phyloP scores from a whole-genome alignment of 2,888 invertebrate species.

The Erebia palarica region DNA sequence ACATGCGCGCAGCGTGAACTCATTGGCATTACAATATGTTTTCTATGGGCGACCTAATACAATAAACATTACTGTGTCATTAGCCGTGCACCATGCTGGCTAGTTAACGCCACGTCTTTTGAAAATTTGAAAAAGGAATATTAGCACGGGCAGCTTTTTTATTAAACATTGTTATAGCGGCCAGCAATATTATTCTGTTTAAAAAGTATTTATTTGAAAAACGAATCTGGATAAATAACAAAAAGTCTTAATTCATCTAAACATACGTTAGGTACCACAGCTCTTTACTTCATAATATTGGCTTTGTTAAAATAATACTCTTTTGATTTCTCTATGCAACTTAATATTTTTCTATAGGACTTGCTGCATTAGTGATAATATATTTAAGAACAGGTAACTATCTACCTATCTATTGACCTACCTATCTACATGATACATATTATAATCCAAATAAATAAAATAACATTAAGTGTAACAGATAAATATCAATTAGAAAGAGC shows the following conservation, averaged over 20 bases:
- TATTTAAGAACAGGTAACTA: background rate
- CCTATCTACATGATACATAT: background rate
- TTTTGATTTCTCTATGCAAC: background rate
- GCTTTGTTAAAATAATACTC: background rate
- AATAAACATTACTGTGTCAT: constrained; percentile 79
- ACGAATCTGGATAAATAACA: background rate
- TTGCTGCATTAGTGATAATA: too few species aligned
- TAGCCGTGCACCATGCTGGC: constrained; percentile 73
- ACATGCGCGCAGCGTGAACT: constrained; percentile 76
- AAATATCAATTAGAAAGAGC: constrained; percentile 21
- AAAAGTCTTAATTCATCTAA: background rate
- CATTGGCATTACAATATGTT: constrained; percentile 77
- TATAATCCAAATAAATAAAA: background rate
- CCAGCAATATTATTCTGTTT: constrained; percentile 43
- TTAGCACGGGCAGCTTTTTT: constrained; percentile 50
- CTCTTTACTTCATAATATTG: background rate
- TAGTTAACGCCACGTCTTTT: constrained; percentile 61
- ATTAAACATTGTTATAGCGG: constrained; percentile 47
- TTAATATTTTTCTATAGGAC: too few species aligned
- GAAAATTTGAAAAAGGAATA: constrained; percentile 44
- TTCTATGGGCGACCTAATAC: constrained; percentile 77
- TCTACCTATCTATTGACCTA: too few species aligned
- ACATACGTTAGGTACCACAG: background rate
- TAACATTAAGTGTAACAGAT: constrained; percentile 1
- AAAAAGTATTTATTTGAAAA: background rate